Evolutionary conservation across 1,140 invertebrate genomes (phyloP).

Genomic region (Solenopsis invicta): DNA sequence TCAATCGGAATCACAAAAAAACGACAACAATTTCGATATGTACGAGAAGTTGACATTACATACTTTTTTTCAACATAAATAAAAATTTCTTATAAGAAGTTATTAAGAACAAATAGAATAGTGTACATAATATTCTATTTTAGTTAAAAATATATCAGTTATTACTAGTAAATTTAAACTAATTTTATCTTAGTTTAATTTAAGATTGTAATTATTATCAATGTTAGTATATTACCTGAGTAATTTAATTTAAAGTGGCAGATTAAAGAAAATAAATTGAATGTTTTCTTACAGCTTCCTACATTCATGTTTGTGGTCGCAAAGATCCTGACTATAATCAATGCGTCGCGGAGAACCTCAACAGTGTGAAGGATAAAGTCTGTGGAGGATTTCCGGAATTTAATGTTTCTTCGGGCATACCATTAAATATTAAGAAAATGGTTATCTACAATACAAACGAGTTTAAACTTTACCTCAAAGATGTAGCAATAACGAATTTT

Average conservation of each 20-base stretch:
- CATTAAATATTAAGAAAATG: slow-evolving; percentile 82
- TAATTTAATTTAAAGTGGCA: background rate
- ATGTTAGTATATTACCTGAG: no score
- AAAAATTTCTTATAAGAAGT: no score
- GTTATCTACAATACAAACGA: background rate
- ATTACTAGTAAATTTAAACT: no score
- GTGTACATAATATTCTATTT: no score
- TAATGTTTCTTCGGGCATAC: slow-evolving; percentile 87
- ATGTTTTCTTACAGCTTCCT: slow-evolving; percentile 87
- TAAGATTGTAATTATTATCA: no score
- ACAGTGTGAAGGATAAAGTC: slow-evolving; percentile 86
- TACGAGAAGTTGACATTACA: no score
- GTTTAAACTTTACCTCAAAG: background rate
- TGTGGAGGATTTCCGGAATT: slow-evolving; percentile 87
- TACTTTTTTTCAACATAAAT: no score
- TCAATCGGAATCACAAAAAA: no score
- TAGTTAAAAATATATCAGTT: no score
- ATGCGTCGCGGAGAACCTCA: slow-evolving; percentile 88
- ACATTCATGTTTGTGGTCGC: slow-evolving; percentile 89
- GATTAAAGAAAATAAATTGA: background rate
- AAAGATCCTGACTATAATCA: slow-evolving; percentile 88
- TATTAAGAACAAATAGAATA: no score
- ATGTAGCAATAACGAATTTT: background rate
- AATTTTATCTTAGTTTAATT: no score
- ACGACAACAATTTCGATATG: no score